A percentile compares a stretch with the other conserved stretches of the same genome.
phyloP scores from a whole-genome alignment of 1,140 invertebrate genomes.

The Rhyacophila brunnea region DNA sequence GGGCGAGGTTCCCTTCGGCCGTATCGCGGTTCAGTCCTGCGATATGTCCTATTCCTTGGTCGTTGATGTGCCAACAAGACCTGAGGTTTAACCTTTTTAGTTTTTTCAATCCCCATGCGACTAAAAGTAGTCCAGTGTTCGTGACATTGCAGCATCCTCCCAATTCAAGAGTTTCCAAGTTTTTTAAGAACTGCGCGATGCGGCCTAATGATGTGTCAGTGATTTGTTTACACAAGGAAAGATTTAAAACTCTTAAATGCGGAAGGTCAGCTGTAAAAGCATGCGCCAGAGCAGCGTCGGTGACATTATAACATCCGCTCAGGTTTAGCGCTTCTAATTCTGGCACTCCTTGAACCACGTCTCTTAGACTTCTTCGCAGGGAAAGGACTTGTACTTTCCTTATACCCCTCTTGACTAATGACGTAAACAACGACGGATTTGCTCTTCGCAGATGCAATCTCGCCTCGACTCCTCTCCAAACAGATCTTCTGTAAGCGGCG shows the following conservation, averaged over 20 bases:
- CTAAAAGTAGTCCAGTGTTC: slow-evolving; percentile 78
- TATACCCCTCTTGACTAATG: slow-evolving; percentile 83
- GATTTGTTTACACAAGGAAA: slow-evolving; percentile 93
- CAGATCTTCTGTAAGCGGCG: slow-evolving; percentile 86
- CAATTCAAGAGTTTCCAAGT: slow-evolving; percentile 82
- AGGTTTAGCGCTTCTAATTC: slow-evolving; percentile 85
- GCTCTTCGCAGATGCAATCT: slow-evolving; percentile 82
- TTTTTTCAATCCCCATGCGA: slow-evolving; percentile 83
- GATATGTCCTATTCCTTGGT: slow-evolving; percentile 84
- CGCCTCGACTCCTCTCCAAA: slow-evolving; percentile 91
- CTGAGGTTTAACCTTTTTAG: slow-evolving; percentile 81
- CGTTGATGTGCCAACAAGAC: slow-evolving; percentile 89
- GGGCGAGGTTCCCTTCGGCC: slow-evolving; percentile 65
- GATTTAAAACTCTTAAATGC: slow-evolving; percentile 75
- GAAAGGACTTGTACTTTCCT: slow-evolving; percentile 87
- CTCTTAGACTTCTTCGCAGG: slow-evolving; percentile 76
- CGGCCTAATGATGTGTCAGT: slow-evolving; percentile 80
- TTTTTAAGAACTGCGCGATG: slow-evolving; percentile 83
- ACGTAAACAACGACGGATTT: slow-evolving; percentile 80
- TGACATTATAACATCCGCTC: slow-evolving; percentile 91
- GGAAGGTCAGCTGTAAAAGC: slow-evolving; percentile 75
- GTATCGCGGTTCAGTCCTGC: slow-evolving; percentile 69
- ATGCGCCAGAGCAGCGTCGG: slow-evolving; percentile 74
- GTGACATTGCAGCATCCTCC: slow-evolving; percentile 90
- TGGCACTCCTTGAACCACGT: slow-evolving; percentile 83